phyloP scores from a whole-genome alignment of 2,113 vertebrate genomes.

The Salvelinus alpinus region DNA sequence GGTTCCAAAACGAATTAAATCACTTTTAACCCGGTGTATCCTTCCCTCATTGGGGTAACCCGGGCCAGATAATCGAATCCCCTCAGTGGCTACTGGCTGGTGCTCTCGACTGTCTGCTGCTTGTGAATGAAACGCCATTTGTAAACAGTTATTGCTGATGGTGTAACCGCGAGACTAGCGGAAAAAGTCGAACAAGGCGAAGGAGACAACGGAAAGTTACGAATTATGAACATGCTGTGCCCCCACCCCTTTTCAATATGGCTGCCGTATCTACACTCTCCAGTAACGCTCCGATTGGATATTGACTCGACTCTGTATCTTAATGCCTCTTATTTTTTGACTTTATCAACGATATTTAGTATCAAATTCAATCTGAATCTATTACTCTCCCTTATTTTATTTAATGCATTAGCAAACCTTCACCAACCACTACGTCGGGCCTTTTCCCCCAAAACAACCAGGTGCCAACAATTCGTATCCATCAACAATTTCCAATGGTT shows the following conservation, averaged over 20 bases:
- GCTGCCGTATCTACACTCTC: slow-evolving; percentile 73
- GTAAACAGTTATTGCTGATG: not conserved
- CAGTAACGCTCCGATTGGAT: slow-evolving; percentile 72
- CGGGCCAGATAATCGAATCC: too few species aligned
- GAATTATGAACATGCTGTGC: slow-evolving; percentile 56
- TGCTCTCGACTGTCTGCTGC: not conserved
- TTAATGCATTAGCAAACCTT: slow-evolving; percentile 65
- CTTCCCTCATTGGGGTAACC: too few species aligned
- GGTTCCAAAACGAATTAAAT: too few species aligned
- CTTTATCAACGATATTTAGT: slow-evolving; percentile 51
- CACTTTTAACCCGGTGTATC: too few species aligned
- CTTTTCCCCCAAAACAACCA: slow-evolving; percentile 61
- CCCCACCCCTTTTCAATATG: slow-evolving; percentile 74
- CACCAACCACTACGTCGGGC: slow-evolving; percentile 63
- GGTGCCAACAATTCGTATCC: slow-evolving; percentile 69
- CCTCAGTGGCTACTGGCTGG: too few species aligned
- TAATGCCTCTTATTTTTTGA: slow-evolving; percentile 56
- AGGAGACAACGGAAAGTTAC: slow-evolving; percentile 64
- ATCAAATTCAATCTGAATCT: slow-evolving; percentile 37
- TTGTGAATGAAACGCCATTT: not conserved
- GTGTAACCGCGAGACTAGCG: slow-evolving; percentile 63
- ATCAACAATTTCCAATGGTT: slow-evolving; percentile 77
- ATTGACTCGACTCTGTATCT: slow-evolving; percentile 63
- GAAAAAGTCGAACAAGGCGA: slow-evolving; percentile 51
- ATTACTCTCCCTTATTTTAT: slow-evolving; percentile 42